Conservation (phyloP, 2,888 invertebrate genomes). For the Philaethria dido region DNA sequence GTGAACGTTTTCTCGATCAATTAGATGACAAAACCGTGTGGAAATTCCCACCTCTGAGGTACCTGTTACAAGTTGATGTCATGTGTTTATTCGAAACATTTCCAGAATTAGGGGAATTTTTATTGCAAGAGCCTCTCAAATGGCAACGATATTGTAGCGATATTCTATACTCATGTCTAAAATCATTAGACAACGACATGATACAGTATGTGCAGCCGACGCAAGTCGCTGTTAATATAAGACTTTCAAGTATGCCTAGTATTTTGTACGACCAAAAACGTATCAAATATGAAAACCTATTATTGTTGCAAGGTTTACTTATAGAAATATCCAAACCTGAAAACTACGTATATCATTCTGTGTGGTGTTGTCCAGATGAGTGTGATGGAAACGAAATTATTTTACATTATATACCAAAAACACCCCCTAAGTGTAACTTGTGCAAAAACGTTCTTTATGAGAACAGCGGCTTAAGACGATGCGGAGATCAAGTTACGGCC, state of each 20-base stretch:
- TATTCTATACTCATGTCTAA: constrained; percentile 65
- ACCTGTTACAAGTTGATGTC: constrained; percentile 63
- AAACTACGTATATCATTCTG: constrained; percentile 68
- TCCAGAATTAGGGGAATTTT: constrained; percentile 58
- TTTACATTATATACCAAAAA: constrained; percentile 67
- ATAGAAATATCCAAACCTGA: constrained; percentile 61
- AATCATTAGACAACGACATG: constrained; percentile 52
- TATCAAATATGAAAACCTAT: constrained; percentile 55
- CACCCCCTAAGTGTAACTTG: constrained; percentile 65
- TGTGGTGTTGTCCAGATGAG: constrained; percentile 78
- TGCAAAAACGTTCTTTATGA: constrained; percentile 69
- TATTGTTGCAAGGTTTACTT: constrained; percentile 61
- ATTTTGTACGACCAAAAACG: constrained; percentile 50
- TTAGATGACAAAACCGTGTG: constrained; percentile 54
- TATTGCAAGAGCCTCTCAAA: constrained; percentile 66
- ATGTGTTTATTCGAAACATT: constrained; percentile 64
- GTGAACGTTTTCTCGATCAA: constrained; percentile 58
- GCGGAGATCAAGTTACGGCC: constrained; percentile 67
- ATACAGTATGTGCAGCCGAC: constrained; percentile 51
- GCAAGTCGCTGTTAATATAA: constrained; percentile 63
- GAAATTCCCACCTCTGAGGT: constrained; percentile 70
- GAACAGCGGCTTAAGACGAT: constrained; percentile 69
- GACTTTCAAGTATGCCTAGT: constrained; percentile 60
- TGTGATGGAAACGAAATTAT: constrained; percentile 74
- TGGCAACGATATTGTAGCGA: constrained; percentile 61